phyloP scores from a whole-genome alignment of 2,888 invertebrate genomes.

The Limenitis camilla region DNA sequence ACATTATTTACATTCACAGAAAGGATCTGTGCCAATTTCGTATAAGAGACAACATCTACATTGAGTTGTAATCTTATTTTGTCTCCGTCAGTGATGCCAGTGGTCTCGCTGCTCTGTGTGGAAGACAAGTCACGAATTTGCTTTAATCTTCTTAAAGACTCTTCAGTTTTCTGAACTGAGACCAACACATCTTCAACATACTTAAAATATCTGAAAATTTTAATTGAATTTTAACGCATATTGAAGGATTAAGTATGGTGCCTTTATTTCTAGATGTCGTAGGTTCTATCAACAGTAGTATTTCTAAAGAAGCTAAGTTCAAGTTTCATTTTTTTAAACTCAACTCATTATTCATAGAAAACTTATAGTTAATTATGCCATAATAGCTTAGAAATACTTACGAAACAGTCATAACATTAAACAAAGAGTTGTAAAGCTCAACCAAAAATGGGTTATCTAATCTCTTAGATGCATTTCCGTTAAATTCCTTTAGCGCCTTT shows the following conservation, averaged over 20 bases:
- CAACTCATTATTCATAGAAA: too few relatives aligned
- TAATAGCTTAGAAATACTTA: constrained; percentile 48
- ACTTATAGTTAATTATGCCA: too few relatives aligned
- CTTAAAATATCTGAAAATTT: constrained; percentile 74
- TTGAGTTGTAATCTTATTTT: constrained; percentile 94
- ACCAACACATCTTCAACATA: constrained; percentile 91
- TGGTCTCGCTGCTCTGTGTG: constrained; percentile 63
- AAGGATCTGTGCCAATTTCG: constrained; percentile 74
- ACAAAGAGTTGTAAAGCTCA: constrained; percentile 53
- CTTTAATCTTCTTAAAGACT: constrained; percentile 92
- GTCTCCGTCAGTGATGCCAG: constrained; percentile 89
- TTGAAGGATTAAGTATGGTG: too few relatives aligned
- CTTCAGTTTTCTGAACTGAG: constrained; percentile 96
- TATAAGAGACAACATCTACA: constrained; percentile 87
- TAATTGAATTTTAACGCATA: background rate
- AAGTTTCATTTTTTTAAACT: too few relatives aligned
- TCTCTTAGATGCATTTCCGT: constrained; percentile 56
- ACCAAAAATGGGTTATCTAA: constrained; percentile 50
- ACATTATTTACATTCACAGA: constrained; percentile 72
- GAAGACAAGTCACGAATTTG: constrained; percentile 80
- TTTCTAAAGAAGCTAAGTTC: too few relatives aligned
- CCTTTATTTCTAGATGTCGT: too few relatives aligned
- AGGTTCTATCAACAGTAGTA: too few relatives aligned
- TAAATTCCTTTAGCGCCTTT: constrained; percentile 76
- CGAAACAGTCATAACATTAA: constrained; percentile 72